phyloP scores from a whole-genome alignment of 2,888 invertebrate genomes.

The Endomychus coccineus region DNA sequence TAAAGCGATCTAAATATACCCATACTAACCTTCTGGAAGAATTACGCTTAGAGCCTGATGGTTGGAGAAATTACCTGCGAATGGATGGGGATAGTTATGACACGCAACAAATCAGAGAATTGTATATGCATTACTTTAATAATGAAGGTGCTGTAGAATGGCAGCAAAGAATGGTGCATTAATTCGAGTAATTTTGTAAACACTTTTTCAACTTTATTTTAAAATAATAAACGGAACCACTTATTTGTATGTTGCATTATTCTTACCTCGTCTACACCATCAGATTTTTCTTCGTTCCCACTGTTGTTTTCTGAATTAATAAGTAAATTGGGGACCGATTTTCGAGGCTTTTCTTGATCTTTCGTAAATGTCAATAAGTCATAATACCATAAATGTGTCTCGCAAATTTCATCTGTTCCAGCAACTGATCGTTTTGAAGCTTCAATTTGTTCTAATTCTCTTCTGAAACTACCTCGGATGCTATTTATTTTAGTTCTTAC shows the following conservation, averaged over 20 bases:
- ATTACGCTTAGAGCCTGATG: conserved; percentile 17
- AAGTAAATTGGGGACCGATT: conserved; percentile 10
- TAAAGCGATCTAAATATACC: conserved; percentile 6
- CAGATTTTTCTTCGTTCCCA: conserved; percentile 1
- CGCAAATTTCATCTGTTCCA: conserved; percentile 17
- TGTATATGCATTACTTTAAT: conserved; percentile 8
- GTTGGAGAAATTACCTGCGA: conserved; percentile 24
- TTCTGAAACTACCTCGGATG: conserved; percentile 16
- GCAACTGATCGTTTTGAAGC: conserved; percentile 16
- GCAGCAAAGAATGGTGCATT: conserved; percentile 13
- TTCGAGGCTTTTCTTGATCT: conserved; percentile 19
- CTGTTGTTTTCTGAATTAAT: conserved; percentile 1
- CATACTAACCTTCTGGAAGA: conserved; percentile 17
- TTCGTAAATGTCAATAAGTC: conserved; percentile 18
- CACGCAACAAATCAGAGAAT: conserved; percentile 5
- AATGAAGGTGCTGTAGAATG: conserved; percentile 14
- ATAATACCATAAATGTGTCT: conserved; percentile 20
- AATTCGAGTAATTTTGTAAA: conserved; percentile 5
- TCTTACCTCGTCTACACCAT: conserved; percentile 5
- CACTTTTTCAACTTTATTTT: conserved; percentile 3
- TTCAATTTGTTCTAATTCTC: conserved; percentile 16
- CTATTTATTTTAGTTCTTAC: conserved; percentile 18
- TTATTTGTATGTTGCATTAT: too few relatives aligned
- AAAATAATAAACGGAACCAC: conserved; percentile 5
- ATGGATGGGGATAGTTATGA: conserved; percentile 22